Conservation (phyloP, 2,113 vertebrate species). For the Orcinus orca region DNA sequence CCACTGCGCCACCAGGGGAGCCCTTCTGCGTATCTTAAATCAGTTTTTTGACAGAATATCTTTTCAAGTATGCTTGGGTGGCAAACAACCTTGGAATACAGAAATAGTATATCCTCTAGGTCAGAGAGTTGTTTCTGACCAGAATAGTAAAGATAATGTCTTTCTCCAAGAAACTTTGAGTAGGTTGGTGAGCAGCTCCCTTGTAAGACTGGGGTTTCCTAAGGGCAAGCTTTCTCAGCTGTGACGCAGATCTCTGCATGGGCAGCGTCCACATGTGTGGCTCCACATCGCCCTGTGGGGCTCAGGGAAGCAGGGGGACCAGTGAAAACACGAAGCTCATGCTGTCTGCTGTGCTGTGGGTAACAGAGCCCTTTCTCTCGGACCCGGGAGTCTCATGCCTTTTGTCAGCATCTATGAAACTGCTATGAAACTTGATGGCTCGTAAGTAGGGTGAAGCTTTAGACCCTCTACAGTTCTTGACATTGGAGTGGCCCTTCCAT, state of each 20-base stretch:
- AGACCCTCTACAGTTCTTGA: too few species aligned
- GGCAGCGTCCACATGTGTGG: not conserved
- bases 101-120: not conserved
- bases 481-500: too few species aligned
- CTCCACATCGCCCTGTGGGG: not conserved
- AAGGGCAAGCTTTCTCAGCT: not conserved
- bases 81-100: not conserved
- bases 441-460: not conserved
- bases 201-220: not conserved
- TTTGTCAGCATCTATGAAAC: not conserved
- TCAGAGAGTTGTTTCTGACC: not conserved
- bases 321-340: not conserved
- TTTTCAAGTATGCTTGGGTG: not conserved
- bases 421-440: not conserved
- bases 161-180: not conserved
- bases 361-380: not conserved
- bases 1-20: too few species aligned
- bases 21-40: too few species aligned
- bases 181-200: not conserved
- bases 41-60: too few species aligned
- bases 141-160: not conserved
- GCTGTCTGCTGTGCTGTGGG: not conserved
- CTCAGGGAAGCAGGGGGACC: not conserved
- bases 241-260: not conserved
- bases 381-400: not conserved